These are phyloP conservation scores for Oxytorus armatus DNA, from an alignment of 2,888 invertebrate species.

Conservation along the genomic window DNA sequence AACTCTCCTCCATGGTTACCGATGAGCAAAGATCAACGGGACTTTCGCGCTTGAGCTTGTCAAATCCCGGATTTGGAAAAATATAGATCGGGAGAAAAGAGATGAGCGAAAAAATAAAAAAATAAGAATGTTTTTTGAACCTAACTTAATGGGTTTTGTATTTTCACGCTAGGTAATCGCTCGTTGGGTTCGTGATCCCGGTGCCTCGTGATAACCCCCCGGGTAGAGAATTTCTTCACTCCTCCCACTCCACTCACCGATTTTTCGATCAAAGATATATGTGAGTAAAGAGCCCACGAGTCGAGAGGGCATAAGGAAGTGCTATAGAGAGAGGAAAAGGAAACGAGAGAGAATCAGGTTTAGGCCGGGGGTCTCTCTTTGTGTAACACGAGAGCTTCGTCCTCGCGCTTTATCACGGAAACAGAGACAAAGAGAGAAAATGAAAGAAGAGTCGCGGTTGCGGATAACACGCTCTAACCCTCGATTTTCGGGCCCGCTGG, in stretches of 20 bases:
- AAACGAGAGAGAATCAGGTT: constrained; percentile 43
- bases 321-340: constrained; percentile 42
- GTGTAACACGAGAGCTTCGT: constrained; percentile 63
- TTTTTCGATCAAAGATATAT: constrained; percentile 51
- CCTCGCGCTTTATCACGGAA: constrained; percentile 70
- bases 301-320: constrained; percentile 11
- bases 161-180: constrained; percentile 30
- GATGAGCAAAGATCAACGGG: neutral
- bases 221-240: constrained; percentile 52
- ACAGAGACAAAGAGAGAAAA: constrained; percentile 24
- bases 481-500: constrained; percentile 63
- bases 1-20: neutral
- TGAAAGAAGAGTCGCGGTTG: constrained; percentile 52
- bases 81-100: constrained; percentile 1
- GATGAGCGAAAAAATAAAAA: constrained; percentile 6
- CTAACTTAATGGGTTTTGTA: constrained; percentile 8
- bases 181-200: constrained; percentile 18
- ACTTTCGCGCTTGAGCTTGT: constrained; percentile 16
- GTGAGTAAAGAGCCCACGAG: constrained; percentile 57
- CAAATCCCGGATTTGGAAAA: constrained; percentile 21
- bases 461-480: constrained; percentile 57
- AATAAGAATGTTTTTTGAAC: constrained; percentile 6
- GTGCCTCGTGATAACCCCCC: constrained; percentile 43
- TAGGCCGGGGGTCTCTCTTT: constrained; percentile 60
- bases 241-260: constrained; percentile 65